Evolutionary conservation across 2,113 vertebrate species (phyloP), one percentile per base, ranked within the genome.

Genomic region (Pseudorhombus dupliciocellatus): DNA sequence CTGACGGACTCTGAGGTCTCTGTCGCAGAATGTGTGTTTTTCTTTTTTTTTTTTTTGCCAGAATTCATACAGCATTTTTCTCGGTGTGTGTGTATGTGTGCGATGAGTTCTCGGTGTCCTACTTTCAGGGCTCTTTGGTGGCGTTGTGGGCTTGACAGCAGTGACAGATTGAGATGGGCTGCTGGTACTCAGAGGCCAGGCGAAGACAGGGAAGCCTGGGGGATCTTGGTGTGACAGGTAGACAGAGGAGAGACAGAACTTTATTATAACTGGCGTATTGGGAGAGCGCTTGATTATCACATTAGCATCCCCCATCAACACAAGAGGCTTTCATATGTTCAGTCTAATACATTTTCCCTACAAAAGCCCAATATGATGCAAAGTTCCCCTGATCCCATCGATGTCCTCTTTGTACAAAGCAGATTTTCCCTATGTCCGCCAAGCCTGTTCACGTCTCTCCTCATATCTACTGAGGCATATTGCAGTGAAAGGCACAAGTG

Each of bases 131-230:
- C 77, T 88, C 75, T 87, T 83, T 75, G 83, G 87, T 89, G 87
- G 86, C 71, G 70, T 70, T 84, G 73, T 64, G 76, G 86, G 85
- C 63, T 70, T 85, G 85, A 87, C 88, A 84, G 87, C 34, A 81
- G 87, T 89, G 90, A 90, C 87, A 87, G 89, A 90, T 87, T 85
- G 85, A 89, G 87, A 88, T 75, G 85, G 85, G 86, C 86, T 84
- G 82, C 83, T 79, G 89, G 85, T 85, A 69, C 84, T 88, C 66
- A 57, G 87, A 81, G 86, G 82, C 70, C 86, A 64, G 64, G 74
- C 68, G 63, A 85, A 86, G 88, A 89, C 86, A 83, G 82, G 65
- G 87, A 88, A 84, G 75, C 89, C 89, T 76, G 70, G 40, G 86
- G 85, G 90, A 87, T 81, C 70, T 72, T 34, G 40, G 72, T 24